Percentiles rank a stretch among this genome's conserved stretches.
Conservation (phyloP, 1,140 invertebrate genomes). For the Metopolophium dirhodum region DNA sequence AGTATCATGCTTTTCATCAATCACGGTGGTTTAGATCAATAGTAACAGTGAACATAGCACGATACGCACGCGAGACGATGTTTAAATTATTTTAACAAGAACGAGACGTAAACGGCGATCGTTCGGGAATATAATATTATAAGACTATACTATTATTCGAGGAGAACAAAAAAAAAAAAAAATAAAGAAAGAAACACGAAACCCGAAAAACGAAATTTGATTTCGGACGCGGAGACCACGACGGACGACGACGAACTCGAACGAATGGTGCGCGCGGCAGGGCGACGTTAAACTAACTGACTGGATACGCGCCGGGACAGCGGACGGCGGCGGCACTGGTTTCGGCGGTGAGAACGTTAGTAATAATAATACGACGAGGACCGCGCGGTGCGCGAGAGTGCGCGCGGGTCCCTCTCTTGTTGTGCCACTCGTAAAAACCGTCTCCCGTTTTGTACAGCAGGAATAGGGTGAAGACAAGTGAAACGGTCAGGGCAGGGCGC, state of each 20-base stretch:
- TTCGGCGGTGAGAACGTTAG: constrained; percentile 14
- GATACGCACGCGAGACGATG: neutral
- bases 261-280: neutral
- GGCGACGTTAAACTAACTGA: constrained; percentile 48
- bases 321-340: constrained; percentile 31
- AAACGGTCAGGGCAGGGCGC: neutral
- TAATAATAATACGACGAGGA: neutral
- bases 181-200: neutral
- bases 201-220: neutral
- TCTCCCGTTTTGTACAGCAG: constrained; percentile 23
- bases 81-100: neutral
- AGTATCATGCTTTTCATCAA: constrained; percentile 55
- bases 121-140: neutral
- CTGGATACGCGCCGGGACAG: neutral
- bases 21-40: constrained; percentile 1
- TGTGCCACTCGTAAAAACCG: constrained; percentile 36
- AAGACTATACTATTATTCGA: neutral
- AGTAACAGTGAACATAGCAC: neutral
- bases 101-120: neutral
- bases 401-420: constrained; percentile 21
- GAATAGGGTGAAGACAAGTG: constrained; percentile 36
- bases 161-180: neutral
- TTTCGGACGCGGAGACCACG: neutral
- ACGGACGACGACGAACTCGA: neutral
- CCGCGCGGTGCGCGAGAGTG: neutral